Evolutionary conservation across 2,888 invertebrate species (phyloP).

Genomic region (Ariolimax columbianus): DNA sequence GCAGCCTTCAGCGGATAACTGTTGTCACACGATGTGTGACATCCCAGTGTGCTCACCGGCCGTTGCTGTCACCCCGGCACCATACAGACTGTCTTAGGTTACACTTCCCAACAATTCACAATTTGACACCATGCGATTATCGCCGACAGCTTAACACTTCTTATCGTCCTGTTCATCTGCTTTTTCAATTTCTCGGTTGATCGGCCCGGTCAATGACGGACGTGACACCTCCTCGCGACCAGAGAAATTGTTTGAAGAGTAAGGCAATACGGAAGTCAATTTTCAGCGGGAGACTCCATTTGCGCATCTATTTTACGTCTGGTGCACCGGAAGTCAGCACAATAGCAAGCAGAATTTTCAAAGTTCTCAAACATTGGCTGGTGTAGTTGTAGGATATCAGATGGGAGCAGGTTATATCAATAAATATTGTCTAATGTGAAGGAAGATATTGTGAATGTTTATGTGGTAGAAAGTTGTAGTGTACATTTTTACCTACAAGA

Average conservation of each 20-base stretch:
- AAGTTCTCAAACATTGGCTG: too few species aligned
- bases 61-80: conserved; percentile 8
- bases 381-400: too few species aligned
- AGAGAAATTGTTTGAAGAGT: conserved; percentile 13
- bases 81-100: conserved; percentile 6
- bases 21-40: conserved; percentile 35
- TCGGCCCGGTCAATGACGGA: neutral
- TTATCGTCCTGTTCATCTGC: conserved; percentile 38
- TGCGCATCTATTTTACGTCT: neutral
- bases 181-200: conserved; percentile 31
- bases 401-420: too few species aligned
- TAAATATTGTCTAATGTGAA: too few species aligned
- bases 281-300: neutral
- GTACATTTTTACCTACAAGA: too few species aligned
- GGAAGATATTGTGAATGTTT: too few species aligned
- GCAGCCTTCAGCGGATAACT: conserved; percentile 39
- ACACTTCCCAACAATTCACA: conserved; percentile 9
- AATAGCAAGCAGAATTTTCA: too few species aligned
- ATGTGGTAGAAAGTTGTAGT: too few species aligned
- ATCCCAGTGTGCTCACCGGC: conserved; percentile 23
- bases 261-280: conserved; percentile 37
- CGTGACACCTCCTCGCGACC: neutral
- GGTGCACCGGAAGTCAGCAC: too few species aligned
- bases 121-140: conserved; percentile 31
- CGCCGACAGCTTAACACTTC: conserved; percentile 28